Evolutionary conservation across 2,113 vertebrate species (phyloP), one percentile per base, ranked within the genome.

Genomic region (Clarias batrachus): DNA sequence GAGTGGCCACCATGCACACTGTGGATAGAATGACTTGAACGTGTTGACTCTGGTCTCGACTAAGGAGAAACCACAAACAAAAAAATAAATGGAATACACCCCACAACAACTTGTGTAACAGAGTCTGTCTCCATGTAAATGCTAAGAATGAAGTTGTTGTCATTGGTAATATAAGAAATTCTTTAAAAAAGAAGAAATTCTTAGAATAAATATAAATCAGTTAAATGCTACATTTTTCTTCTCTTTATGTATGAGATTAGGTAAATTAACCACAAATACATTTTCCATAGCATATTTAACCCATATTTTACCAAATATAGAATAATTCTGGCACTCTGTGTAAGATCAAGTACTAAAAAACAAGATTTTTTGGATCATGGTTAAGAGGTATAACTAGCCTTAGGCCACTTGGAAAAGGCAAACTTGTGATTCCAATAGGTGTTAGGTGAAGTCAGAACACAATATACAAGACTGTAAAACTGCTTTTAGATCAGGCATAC

Each of bases 1-100:
- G 92, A 41, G 90, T 88, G 5, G 89, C 60, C 63, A 71, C 83
- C 21, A 65, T 78, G 79, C 37, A 54, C 81, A 77, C 88, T 87
- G 84, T 87, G 85, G 62, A 77, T 76, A 77, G 87, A 33, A 90
- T 92, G 8, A 57, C 73, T 81, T 86, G 93, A 63, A 89, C 87
- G 11, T 84, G 92, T 4, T 41, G 97, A 93, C 88, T 98, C 97
- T 91, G 91, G 92, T 89, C 96, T 95, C 93, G 96, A 95, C 96
- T 98, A 92, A 7, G 80, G 88, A 66, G 63, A 87, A 87, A 68
- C 73, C 27, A 82, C 23, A 81, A 74, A 62, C 3, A 10, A 27
- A 62, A 19, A 21, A 83, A 27, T 23, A 11, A 71, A 82, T 14
- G 3, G 12, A 41, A 37, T n/a, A 59, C 16, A 68, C 30, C 25